Evolutionary conservation across 2,888 invertebrate species (phyloP), one percentile per base, ranked within the genome.

Genomic region (Drosophila melanosoma): DNA sequence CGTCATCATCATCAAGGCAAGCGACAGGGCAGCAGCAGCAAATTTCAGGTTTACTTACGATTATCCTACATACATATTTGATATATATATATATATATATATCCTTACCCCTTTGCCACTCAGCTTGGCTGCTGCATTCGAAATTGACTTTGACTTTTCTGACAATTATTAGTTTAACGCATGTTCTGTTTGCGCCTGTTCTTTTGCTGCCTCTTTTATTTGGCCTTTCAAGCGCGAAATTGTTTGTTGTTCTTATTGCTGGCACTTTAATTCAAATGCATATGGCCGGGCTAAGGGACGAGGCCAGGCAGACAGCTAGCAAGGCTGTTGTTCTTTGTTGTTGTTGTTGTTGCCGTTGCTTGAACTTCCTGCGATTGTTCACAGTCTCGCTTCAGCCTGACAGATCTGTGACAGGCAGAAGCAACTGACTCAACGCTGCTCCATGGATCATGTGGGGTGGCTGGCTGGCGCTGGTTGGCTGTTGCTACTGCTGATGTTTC

Each of bases 141-240:
- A 79, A 91, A 85, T 81, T 80, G 74, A 89, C 82, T 82, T 88
- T 91, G 90, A 91, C 90, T 91, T 82, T 79, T 84, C 81, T 91
- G 91, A 91, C 91, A 91, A 91, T 91, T 91, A 91, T 91, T 91
- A 91, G 91, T 89, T 91, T 86, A 89, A 83, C 89, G 87, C 79
- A 81, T 88, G 89, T 85, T 87, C 81, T 68, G 79, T 74, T 79
- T 67, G 70, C 65, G 67, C 69, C 60, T 60, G 60, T 45, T 52
- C 51, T 56, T 70, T 82, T 63, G 17, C 35, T 68, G 73, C 68
- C 71, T 66, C 74, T 76, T 74, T 78, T 82, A 79, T 79, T 79
- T 82, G 89, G 89, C 68, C 81, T 81, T 74, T 82, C 82, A 82
- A 81, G 84, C 80, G 84, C 83, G 80, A 87, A 91, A 90, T 89